phyloP scores from a whole-genome alignment of 1,140 invertebrate species.

The Drosophila malerkotliana region DNA sequence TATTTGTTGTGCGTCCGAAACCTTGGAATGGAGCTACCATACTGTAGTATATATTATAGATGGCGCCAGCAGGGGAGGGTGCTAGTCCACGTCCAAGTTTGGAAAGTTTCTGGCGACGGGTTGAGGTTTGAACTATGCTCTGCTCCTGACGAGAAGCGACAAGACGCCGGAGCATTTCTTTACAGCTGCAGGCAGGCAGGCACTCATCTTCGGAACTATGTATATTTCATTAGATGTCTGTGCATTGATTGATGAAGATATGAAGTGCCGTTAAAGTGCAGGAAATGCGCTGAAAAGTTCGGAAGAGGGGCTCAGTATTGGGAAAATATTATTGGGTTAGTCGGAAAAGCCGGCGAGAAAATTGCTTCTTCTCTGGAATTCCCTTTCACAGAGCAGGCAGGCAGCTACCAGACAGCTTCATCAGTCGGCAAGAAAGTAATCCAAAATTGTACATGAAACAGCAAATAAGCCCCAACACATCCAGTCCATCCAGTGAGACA shows the following conservation, averaged over 20 bases:
- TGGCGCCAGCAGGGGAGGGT: not conserved
- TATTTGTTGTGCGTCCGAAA: conserved; percentile 61
- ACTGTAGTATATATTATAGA: not conserved
- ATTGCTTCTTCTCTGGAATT: conserved; percentile 15
- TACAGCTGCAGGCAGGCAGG: conserved; percentile 5
- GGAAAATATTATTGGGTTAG: conserved; percentile 14
- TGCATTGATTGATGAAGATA: conserved; percentile 70
- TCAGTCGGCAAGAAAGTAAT: conserved; percentile 24
- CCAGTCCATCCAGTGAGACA: conserved; percentile 32
- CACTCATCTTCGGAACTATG: conserved; percentile 35
- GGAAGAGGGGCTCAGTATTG: conserved; percentile 1
- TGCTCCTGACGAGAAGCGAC: conserved; percentile 15
- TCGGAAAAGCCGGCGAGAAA: conserved; percentile 8
- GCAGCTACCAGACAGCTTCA: conserved; percentile 3
- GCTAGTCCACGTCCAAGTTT: conserved; percentile 25
- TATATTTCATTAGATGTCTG: conserved; percentile 70
- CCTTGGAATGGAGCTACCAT: not conserved
- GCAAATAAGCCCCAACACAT: conserved; percentile 39
- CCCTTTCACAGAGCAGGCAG: conserved; percentile 5
- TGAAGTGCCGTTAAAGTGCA: conserved; percentile 28
- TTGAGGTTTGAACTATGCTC: conserved; percentile 57
- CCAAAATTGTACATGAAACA: conserved; percentile 41
- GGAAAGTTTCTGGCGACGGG: conserved; percentile 55
- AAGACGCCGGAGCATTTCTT: conserved; percentile 31
- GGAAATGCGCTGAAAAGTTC: conserved; percentile 10